These are phyloP conservation scores for Acrocephalus kingi DNA, from an alignment of 2,113 vertebrate species.

Conservation along the genomic window DNA sequence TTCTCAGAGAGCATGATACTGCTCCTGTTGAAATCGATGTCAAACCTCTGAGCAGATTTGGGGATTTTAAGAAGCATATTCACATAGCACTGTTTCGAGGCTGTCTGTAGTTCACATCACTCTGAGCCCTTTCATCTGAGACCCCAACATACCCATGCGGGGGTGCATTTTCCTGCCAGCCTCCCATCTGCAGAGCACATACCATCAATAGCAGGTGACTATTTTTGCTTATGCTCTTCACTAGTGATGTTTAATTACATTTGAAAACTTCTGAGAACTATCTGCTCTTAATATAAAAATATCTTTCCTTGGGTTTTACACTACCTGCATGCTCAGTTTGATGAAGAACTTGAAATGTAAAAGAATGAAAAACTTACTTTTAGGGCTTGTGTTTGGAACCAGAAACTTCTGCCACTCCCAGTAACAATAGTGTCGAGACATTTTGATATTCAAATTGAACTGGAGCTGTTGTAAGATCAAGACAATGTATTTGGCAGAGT, in stretches of 20 bases:
- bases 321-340: neutral
- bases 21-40: neutral
- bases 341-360: neutral
- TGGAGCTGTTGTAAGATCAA: neutral
- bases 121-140: neutral
- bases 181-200: neutral
- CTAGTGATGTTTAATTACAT: neutral
- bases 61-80: neutral
- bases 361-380: neutral
- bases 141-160: rapidly evolving
- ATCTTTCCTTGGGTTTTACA: neutral
- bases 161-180: neutral
- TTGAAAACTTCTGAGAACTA: neutral
- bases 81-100: neutral
- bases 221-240: neutral
- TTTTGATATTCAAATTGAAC: neutral
- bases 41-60: neutral
- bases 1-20: neutral
- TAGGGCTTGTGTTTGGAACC: neutral
- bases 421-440: neutral
- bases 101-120: neutral
- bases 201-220: neutral
- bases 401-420: neutral
- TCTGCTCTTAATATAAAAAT: neutral
- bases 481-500: neutral